Evolutionary conservation across 2,888 invertebrate genomes (phyloP).

Genomic region (Elaeidobius kamerunicus): DNA sequence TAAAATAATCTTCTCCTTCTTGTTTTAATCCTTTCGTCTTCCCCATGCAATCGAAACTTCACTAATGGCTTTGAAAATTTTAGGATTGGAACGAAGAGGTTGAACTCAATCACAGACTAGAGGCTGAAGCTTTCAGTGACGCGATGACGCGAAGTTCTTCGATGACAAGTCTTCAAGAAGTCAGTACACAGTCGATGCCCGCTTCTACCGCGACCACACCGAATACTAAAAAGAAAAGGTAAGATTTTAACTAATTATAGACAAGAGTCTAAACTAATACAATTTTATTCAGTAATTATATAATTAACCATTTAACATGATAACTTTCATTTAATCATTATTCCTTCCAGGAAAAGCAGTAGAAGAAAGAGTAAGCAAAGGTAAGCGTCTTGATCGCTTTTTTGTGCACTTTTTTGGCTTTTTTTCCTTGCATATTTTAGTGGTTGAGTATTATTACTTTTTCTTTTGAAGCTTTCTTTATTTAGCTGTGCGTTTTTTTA

Average conservation of each 20-base stretch:
- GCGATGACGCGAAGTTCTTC: conserved; percentile 56
- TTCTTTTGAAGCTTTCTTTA: too few species aligned
- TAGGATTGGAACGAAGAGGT: conserved; percentile 64
- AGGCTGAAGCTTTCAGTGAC: conserved; percentile 51
- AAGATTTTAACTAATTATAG: too few species aligned
- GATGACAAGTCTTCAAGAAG: conserved; percentile 51
- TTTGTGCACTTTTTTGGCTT: not conserved
- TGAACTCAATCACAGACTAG: conserved; percentile 52
- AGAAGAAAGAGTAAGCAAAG: conserved; percentile 38
- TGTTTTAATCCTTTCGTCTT: not conserved
- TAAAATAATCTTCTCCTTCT: not conserved
- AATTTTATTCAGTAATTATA: too few species aligned
- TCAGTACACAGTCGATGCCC: conserved; percentile 42
- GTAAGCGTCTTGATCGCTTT: conserved; percentile 33
- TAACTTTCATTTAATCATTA: conserved; percentile 4
- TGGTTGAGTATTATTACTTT: too few species aligned
- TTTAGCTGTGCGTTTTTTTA: too few species aligned
- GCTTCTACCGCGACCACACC: conserved; percentile 41
- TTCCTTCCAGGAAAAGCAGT: conserved; percentile 36
- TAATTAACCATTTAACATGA: not conserved
- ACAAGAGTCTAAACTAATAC: too few species aligned
- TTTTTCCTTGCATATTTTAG: not conserved
- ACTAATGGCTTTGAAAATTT: conserved; percentile 1
- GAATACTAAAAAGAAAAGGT: conserved; percentile 40
- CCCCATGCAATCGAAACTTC: too few species aligned